Percentiles rank a stretch among this genome's conserved stretches.
Evolutionary conservation across 2,113 vertebrate genomes (phyloP).

Genomic region (Rhinopomastus cyanomelas): DNA sequence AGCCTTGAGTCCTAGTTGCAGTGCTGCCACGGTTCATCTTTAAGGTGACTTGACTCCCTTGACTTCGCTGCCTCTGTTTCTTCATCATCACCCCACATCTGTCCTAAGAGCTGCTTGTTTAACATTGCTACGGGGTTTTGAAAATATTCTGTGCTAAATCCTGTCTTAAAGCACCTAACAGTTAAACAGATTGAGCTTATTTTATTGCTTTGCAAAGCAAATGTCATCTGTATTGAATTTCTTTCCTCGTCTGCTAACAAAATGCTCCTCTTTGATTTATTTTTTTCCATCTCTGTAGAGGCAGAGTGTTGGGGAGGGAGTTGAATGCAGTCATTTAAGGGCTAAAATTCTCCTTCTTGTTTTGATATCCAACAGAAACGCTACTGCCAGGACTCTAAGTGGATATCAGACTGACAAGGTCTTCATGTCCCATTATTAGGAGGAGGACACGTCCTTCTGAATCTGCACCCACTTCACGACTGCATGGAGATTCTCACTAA

Average conservation of each 20-base stretch:
- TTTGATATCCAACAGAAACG: background rate
- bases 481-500: background rate
- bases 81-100: background rate
- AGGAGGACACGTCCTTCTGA: background rate
- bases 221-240: slow-evolving; percentile 54
- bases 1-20: background rate
- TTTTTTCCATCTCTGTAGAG: background rate
- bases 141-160: slow-evolving; percentile 11
- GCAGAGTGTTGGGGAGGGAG: background rate
- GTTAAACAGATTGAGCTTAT: slow-evolving; percentile 44
- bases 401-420: background rate
- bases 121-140: background rate
- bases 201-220: slow-evolving; percentile 53
- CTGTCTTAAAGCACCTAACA: background rate
- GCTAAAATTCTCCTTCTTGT: background rate
- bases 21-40: background rate
- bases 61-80: background rate
- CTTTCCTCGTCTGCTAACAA: slow-evolving; percentile 21
- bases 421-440: background rate
- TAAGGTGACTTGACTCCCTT: background rate
- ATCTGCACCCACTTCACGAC: background rate
- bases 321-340: background rate
- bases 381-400: background rate
- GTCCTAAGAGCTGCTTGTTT: background rate
- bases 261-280: background rate